A percentile compares a stretch with the other conserved stretches of the same genome.
phyloP scores from a whole-genome alignment of 2,797 vertebrate species.

The Parauchenoglanis ngamensis region DNA sequence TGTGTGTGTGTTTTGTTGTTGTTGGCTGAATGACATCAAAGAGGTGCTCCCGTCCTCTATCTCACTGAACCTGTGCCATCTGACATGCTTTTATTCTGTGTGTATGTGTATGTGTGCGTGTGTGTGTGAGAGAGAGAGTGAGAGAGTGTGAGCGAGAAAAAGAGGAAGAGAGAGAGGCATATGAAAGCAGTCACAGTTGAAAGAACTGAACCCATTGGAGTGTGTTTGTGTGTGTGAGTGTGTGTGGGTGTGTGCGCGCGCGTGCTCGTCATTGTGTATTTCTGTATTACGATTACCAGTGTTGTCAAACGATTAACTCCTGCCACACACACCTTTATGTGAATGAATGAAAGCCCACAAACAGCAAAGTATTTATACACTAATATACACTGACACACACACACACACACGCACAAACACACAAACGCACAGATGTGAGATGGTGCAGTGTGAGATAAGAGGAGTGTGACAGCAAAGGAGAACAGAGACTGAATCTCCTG shows the following conservation, averaged over 20 bases:
- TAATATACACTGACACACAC: constrained; percentile 18
- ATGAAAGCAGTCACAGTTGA: constrained; percentile 54
- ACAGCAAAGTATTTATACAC: constrained; percentile 27
- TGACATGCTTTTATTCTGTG: constrained; percentile 74
- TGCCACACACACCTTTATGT: constrained; percentile 18
- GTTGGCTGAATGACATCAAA: constrained; percentile 80
- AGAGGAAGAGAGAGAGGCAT: constrained; percentile 19
- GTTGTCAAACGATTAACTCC: constrained; percentile 23
- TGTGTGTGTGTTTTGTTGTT: constrained; percentile 51
- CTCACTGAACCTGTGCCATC: constrained; percentile 75
- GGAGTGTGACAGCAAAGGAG: constrained; percentile 36
- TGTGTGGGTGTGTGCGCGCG: constrained; percentile 14
- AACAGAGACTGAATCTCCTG: constrained; percentile 32
- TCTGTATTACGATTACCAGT: constrained; percentile 15
- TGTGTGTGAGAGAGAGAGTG: background rate
- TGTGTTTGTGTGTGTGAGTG: constrained; percentile 37
- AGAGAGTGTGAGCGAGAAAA: background rate
- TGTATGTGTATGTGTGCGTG: constrained; percentile 56
- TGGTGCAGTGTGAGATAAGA: constrained; percentile 5
- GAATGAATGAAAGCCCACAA: constrained; percentile 22
- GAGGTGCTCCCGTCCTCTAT: constrained; percentile 49
- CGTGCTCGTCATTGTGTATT: background rate
- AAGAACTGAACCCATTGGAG: constrained; percentile 37
- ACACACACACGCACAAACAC: constrained; percentile 42
- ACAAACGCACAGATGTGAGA: constrained; percentile 11